Conservation (phyloP, 1,140 invertebrate species). For the Cotesia glomerata region DNA sequence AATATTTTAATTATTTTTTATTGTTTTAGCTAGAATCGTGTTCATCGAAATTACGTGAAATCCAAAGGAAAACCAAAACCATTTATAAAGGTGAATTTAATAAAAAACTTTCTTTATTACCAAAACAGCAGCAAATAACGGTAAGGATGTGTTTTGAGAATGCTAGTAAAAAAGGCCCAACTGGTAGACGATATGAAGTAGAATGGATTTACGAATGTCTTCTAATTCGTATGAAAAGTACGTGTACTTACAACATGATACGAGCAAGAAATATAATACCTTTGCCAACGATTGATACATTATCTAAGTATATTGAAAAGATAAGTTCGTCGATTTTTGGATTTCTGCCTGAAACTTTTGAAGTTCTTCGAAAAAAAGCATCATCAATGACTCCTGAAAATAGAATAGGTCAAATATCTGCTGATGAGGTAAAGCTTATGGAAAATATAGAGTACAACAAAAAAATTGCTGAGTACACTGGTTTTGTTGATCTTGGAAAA, state of each 20-base stretch:
- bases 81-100: too few species aligned
- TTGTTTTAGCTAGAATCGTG: too few species aligned
- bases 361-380: neutral
- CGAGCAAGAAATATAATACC: neutral
- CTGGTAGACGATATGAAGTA: too few species aligned
- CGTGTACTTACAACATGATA: neutral
- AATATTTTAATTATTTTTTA: too few species aligned
- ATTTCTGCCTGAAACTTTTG: neutral
- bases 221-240: too few species aligned
- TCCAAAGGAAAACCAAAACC: too few species aligned
- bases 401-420: neutral
- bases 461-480: conserved; percentile 21
- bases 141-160: too few species aligned
- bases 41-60: too few species aligned
- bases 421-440: neutral
- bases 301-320: neutral
- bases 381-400: neutral
- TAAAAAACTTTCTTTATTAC: too few species aligned
- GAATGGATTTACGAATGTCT: too few species aligned
- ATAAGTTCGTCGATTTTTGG: neutral
- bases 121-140: too few species aligned
- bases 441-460: neutral
- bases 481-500: conserved; percentile 32
- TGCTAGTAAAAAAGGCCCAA: too few species aligned
- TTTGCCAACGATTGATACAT: neutral